A percentile compares a stretch with the other conserved stretches of the same genome.
These are phyloP conservation scores for Todiramphus saurophagus DNA, from an alignment of 2,113 vertebrate genomes.

Conservation along the genomic window DNA sequence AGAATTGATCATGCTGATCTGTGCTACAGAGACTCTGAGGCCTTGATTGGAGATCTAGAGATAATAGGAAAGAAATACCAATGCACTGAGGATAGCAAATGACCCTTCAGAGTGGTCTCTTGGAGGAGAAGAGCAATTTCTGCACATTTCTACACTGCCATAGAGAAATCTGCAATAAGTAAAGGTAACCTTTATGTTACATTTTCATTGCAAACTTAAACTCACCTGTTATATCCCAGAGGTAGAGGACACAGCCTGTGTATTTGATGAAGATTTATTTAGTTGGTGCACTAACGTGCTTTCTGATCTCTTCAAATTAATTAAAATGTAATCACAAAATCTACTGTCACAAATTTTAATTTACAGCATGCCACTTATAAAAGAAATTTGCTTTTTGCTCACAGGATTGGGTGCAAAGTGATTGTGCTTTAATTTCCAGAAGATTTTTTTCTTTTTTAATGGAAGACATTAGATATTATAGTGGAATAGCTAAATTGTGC, in stretches of 20 bases:
- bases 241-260: neutral
- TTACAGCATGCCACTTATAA: neutral
- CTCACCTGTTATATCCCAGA: neutral
- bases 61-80: accelerated
- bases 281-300: neutral
- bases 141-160: neutral
- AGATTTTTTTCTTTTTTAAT: neutral
- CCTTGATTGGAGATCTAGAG: neutral
- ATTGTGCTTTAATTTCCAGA: neutral
- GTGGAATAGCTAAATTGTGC: neutral
- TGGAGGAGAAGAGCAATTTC: neutral
- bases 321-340: neutral
- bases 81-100: neutral
- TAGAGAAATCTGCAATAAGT: neutral
- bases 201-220: neutral
- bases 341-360: neutral
- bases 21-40: neutral
- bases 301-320: neutral
- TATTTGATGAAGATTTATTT: neutral
- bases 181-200: neutral
- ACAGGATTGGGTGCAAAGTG: neutral
- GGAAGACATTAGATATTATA: neutral
- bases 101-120: neutral
- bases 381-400: neutral
- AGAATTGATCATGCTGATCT: neutral